A percentile compares a stretch with the other conserved stretches of the same genome.
Conservation (phyloP, 2,113 vertebrate species). For the Candoia aspera region DNA sequence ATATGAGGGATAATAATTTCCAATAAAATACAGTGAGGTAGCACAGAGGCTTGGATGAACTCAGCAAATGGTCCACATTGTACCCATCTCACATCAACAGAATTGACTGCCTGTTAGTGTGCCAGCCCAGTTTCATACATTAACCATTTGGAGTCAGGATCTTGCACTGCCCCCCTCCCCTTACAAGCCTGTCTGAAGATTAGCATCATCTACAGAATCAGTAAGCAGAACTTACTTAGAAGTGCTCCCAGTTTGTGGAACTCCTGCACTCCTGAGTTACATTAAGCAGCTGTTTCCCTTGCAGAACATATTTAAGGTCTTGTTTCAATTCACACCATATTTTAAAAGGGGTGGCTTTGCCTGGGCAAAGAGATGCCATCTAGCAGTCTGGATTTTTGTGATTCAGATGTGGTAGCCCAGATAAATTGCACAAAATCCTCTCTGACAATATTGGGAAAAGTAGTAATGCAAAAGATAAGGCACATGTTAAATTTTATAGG, state of each 20-base stretch:
- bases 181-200: neutral
- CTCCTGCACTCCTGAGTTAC: neutral
- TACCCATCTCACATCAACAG: neutral
- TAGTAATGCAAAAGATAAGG: neutral
- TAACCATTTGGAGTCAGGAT: neutral
- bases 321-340: neutral
- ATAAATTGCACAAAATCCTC: neutral
- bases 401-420: neutral
- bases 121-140: neutral
- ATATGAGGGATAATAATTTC: neutral
- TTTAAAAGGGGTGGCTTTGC: neutral
- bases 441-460: neutral
- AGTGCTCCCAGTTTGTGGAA: neutral
- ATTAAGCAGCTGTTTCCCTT: neutral
- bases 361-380: too few relatives aligned
- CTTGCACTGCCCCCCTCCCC: neutral
- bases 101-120: neutral
- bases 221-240: neutral
- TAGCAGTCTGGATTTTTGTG: too few relatives aligned
- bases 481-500: neutral
- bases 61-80: neutral
- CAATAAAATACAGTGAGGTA: neutral
- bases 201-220: neutral
- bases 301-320: neutral
- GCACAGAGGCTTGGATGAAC: neutral